Evolutionary conservation across 2,888 invertebrate genomes (phyloP), one percentile per base, ranked within the genome.

Genomic region (Notodonta ziczac): DNA sequence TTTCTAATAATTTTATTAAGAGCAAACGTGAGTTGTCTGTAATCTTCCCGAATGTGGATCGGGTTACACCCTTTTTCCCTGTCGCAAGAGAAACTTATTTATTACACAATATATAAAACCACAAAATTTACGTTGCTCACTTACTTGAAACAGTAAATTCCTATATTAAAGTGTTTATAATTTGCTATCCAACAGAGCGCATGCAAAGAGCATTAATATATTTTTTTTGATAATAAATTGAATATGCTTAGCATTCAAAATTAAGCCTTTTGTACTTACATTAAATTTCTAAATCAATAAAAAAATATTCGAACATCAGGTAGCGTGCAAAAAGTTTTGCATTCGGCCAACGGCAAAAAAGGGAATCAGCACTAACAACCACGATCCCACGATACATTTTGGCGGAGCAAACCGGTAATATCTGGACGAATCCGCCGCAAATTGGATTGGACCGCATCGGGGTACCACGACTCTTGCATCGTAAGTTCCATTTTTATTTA

Each of bases 361-460:
- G 42, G 9, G 24, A 46, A 56, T 55, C 53, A 57, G 32, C 52
- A 32, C 32, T 32, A 35, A 44, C 35, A 59, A 58, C 60, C 60
- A 60, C 48, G 39, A 50, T 59, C 52, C 5, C 14, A 16, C 60
- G 39, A 70, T 66, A 65, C 62, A 66, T 67, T 68, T 61, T 56
- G 64, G 32, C 70, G 69, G 65, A 40, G 67, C 74, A 77, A 84
- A 81, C 83, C 74, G 74, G 82, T 84, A 82, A 86, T 85, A 85
- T 86, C 84, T 82, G 83, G 78, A 74, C 78, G 73, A 81, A 84
- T 82, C 85, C 82, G 80, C 82, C 78, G 70, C 83, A 86, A 89
- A 89, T 88, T 88, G 88, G 85, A 89, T 89, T 85, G 85, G 81
- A 78, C 81, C 78, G 81, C 76, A 77, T 74, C 69, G 77, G 70